phyloP scores from a whole-genome alignment of 2,797 vertebrate species.

The Carcharodon carcharias region DNA sequence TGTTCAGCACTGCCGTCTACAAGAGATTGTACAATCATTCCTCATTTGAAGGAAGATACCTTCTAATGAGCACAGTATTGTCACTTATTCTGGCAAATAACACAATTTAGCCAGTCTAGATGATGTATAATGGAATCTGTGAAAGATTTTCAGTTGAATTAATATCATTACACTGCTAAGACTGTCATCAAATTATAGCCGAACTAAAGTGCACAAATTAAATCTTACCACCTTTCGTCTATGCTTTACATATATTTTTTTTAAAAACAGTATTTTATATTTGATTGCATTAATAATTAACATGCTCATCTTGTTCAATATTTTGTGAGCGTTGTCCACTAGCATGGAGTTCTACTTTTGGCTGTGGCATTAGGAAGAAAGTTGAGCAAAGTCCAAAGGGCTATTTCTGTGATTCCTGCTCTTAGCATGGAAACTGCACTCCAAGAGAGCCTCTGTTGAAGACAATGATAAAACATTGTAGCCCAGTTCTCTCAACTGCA shows the following conservation, averaged over 20 bases:
- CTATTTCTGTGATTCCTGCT: neutral
- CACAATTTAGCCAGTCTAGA: neutral
- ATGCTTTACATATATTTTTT: neutral
- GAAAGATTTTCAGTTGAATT: neutral
- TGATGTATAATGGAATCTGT: neutral
- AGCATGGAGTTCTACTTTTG: neutral
- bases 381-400: neutral
- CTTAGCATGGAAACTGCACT: neutral
- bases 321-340: neutral
- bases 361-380: neutral
- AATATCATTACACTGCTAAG: neutral
- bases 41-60: neutral
- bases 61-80: neutral
- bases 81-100: neutral
- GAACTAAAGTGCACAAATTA: neutral
- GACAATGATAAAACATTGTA: neutral
- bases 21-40: neutral
- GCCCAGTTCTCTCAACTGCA: neutral
- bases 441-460: neutral
- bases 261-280: neutral
- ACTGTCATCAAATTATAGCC: neutral
- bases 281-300: neutral
- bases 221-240: neutral
- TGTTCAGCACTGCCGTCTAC: neutral
- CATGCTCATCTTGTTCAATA: neutral